phyloP scores from a whole-genome alignment of 1,140 invertebrate species.

The Neodiprion lecontei region DNA sequence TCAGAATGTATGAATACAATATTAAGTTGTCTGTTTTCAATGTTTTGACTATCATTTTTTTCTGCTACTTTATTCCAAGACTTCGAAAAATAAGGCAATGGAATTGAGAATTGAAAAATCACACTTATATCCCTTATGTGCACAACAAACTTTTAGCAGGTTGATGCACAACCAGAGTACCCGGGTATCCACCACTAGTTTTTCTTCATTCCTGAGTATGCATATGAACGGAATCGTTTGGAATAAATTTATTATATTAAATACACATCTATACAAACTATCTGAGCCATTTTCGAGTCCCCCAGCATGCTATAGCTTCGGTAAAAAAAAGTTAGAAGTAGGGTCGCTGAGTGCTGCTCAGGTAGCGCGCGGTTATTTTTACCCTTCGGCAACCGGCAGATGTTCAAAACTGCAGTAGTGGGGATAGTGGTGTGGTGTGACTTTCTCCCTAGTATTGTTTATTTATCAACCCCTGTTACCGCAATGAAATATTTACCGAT shows the following conservation, averaged over 20 bases:
- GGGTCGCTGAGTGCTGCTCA: neutral
- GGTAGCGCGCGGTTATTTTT: neutral
- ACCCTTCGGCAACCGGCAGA: neutral
- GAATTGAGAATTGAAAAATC: too few relatives aligned
- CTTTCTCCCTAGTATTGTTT: constrained; percentile 1
- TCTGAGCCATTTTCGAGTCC: neutral
- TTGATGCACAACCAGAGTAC: neutral
- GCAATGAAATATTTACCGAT: neutral
- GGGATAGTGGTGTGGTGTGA: neutral
- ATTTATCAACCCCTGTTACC: neutral
- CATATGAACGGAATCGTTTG: constrained; percentile 7
- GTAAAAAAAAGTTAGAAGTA: neutral
- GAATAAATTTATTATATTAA: neutral
- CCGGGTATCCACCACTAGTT: constrained; percentile 3
- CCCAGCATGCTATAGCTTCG: neutral
- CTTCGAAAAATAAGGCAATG: too few relatives aligned
- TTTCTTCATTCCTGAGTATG: constrained; percentile 4
- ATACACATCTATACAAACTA: neutral
- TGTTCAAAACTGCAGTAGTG: neutral
- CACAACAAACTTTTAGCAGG: neutral
- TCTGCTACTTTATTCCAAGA: too few relatives aligned
- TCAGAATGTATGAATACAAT: too few relatives aligned
- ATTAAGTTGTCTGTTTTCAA: too few relatives aligned
- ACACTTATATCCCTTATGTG: neutral
- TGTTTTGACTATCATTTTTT: too few relatives aligned